Evolutionary conservation across 2,113 vertebrate genomes (phyloP).

Genomic region (Cinclus cinclus): DNA sequence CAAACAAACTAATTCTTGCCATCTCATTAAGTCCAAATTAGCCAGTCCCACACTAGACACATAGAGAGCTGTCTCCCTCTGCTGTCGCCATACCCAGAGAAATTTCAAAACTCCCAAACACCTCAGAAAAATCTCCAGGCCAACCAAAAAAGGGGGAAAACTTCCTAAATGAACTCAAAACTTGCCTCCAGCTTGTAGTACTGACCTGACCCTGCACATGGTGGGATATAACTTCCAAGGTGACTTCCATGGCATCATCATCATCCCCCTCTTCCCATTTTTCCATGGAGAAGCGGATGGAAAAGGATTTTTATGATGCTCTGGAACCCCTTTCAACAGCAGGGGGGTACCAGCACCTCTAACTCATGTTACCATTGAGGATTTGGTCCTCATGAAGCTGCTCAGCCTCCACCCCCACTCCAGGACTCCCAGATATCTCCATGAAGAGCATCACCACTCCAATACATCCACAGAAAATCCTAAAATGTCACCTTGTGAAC

Average conservation of each 20-base stretch:
- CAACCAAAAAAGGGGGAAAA: fast-evolving
- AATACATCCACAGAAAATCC: not conserved
- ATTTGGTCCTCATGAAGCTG: not conserved
- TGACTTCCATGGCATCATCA: fast-evolving
- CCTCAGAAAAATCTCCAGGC: not conserved
- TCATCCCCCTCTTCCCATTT: not conserved
- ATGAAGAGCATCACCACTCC: not conserved
- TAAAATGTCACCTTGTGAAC: not conserved
- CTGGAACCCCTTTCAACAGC: not conserved
- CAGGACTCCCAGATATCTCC: not conserved
- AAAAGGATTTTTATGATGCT: not conserved
- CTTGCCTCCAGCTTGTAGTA: fast-evolving
- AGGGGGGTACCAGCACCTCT: not conserved
- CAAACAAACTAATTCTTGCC: not conserved
- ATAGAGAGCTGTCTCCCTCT: not conserved
- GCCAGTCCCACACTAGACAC: not conserved
- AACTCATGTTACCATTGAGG: not conserved
- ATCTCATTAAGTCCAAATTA: not conserved
- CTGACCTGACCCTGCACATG: fast-evolving
- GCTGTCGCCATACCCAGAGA: not conserved
- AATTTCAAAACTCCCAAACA: not conserved
- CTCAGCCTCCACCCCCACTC: not conserved
- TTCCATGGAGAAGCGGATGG: not conserved
- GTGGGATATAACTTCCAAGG: not conserved
- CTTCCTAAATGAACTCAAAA: not conserved